phyloP scores from a whole-genome alignment of 2,797 vertebrate genomes.

The Gorsachius magnificus region DNA sequence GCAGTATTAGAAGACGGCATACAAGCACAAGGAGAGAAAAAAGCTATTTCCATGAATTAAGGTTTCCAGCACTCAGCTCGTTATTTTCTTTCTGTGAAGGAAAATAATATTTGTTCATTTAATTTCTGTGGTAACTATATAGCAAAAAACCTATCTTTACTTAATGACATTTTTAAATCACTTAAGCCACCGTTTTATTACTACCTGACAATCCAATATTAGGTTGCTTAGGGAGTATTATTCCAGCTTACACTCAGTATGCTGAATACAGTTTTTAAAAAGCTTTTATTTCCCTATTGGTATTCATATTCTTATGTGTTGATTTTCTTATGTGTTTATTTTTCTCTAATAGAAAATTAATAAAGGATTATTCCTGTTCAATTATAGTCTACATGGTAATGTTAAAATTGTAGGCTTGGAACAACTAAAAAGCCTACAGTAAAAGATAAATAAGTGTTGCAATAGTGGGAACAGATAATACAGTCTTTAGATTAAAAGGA shows the following conservation, averaged over 20 bases:
- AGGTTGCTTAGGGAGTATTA: neutral
- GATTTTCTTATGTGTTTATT: neutral
- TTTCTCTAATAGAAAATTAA: constrained; percentile 34
- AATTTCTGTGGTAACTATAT: neutral
- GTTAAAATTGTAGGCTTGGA: constrained; percentile 8
- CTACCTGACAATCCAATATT: neutral
- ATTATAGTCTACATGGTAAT: neutral
- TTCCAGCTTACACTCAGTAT: neutral
- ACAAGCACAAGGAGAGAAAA: rapidly evolving
- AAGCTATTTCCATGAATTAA: neutral
- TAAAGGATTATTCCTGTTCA: constrained; percentile 16
- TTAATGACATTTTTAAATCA: neutral
- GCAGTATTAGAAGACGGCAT: neutral
- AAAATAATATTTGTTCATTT: neutral
- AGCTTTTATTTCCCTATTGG: neutral
- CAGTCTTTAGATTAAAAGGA: constrained; percentile 6
- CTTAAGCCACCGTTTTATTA: neutral
- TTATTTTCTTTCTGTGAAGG: neutral
- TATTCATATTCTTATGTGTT: neutral
- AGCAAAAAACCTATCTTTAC: neutral
- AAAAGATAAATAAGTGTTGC: neutral
- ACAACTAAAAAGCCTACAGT: neutral
- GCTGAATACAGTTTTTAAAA: neutral
- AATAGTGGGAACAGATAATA: neutral
- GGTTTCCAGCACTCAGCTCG: neutral